Base-by-base conservation (phyloP, 1,140 invertebrate genomes). In the Samia ricini region DNA sequence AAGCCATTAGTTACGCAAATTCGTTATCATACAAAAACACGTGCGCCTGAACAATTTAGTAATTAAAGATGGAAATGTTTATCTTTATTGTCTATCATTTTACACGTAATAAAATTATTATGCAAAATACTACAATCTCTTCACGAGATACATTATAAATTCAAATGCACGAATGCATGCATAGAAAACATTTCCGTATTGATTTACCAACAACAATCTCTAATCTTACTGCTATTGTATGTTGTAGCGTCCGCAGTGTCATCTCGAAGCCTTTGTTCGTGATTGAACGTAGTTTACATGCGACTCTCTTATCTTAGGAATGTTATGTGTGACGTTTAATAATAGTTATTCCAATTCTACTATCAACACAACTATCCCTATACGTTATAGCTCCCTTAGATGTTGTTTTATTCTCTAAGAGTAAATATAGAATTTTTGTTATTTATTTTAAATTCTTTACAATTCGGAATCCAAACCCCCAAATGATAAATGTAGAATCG, bases 251-350 rank as follows among this genome's bases (percentile, higher is more conserved):
- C 49, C 66, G 59, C 67, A 71, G 70, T 77, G 74, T 72, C 72
- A 68, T 72, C 68, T 72, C 63, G 33, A 61, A 71, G 64, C 63
- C 72, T 72, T 80, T 76, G 74, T 76, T 79, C 69, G 56, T 77
- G 74, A 79, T 76, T 76, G 72, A 72, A 71, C 67, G 60, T 60
- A 67, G 62, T 71, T 71, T 72, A 70, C 69, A 71, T 60, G 33
- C 33, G 58, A 56, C 64, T 70, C 56, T 26, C 75, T 83, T 83
- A 83, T 83, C 81, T 81, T 29, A 71, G 65, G 77, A 83, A 83
- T 78, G 77, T 67, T 69, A 70, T 72, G 69, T 68, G 63, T 74
- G 71, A 74, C 12, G 15, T 10, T n/a, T 42, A 42, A 42, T 42
- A 42, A 26, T 8, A 42, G 33, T 42, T 42, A 42, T 42, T 42